Evolutionary conservation across 2,797 vertebrate species (phyloP), one percentile per base, ranked within the genome.

Genomic region (Philypnodon macrostomus): DNA sequence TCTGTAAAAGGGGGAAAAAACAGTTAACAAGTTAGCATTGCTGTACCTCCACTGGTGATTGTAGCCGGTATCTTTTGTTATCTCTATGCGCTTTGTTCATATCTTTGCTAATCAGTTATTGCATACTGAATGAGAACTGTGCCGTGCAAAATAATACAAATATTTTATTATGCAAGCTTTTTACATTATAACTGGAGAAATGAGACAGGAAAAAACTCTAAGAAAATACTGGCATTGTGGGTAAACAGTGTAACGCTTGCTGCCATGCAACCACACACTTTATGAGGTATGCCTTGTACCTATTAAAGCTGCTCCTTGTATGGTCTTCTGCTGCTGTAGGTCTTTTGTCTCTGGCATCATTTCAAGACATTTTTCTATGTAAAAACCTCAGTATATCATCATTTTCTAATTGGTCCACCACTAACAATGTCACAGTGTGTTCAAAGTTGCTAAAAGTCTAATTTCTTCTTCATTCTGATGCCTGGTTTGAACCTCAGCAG

Each of bases 111-210:
- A 75, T 72, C 65, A 53, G 58, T 44, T 41, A 34, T 53, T 63
- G 46, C 38, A 46, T 61, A 62, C 58, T 70, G 52, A 45, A 47
- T 24, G n/a, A n/a, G n/a, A n/a, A n/a, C n/a, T n/a, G n/a, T n/a
- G 58, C 60, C 7, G 42, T 48, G 59, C 70, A 67, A 75, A 63
- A 59, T 50, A 75, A n/a, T n/a, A n/a, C n/a, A n/a, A n/a, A n/a
- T n/a, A n/a, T n/a, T n/a, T n/a, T 62, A 36, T 55, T 67, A 29
- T 51, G 29, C 21, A 1, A 9, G 38, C 38, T 41, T 46, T 48
- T 35, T 63, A 16, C 31, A 39, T 51, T n/a, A 40, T 53, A 45
- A 9, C n/a, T n/a, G n/a, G n/a, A 46, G 49, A 40, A 51, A 31
- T 40, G 30, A 27, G 17, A 41, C 29, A 24, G 40, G 48, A 45